phyloP scores from a whole-genome alignment of 2,888 invertebrate species.

The Aethes cnicana region DNA sequence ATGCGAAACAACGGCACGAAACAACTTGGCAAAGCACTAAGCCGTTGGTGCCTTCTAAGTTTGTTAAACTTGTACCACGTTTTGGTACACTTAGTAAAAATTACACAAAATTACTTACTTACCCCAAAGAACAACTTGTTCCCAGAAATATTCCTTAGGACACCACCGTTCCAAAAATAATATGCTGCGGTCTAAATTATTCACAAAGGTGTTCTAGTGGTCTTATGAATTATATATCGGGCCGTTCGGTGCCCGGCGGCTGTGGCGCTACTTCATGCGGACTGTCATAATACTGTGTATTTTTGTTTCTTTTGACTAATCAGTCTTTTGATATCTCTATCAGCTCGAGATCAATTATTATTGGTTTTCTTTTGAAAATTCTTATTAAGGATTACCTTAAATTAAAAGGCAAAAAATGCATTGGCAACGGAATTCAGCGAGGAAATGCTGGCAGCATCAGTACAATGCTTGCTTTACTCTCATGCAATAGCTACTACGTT shows the following conservation, averaged over 20 bases:
- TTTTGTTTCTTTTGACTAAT: conserved; percentile 18
- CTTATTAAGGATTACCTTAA: too few relatives aligned
- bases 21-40: too few relatives aligned
- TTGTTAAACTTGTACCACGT: too few relatives aligned
- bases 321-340: conserved; percentile 8
- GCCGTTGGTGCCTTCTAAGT: too few relatives aligned
- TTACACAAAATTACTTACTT: not conserved
- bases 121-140: conserved; percentile 41
- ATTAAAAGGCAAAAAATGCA: too few relatives aligned
- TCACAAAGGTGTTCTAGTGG: conserved; percentile 70
- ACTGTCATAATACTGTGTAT: conserved; percentile 26
- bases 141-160: conserved; percentile 62
- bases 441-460: too few relatives aligned
- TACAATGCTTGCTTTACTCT: too few relatives aligned
- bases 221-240: conserved; percentile 75
- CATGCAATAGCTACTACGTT: too few relatives aligned
- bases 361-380: too few relatives aligned
- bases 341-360: not conserved
- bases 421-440: too few relatives aligned
- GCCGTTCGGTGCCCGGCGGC: conserved; percentile 56
- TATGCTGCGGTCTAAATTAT: conserved; percentile 72
- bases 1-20: too few relatives aligned
- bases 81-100: not conserved
- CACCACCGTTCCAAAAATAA: conserved; percentile 70
- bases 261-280: conserved; percentile 39